phyloP scores from a whole-genome alignment of 2,797 vertebrate genomes.

The Alca torda region DNA sequence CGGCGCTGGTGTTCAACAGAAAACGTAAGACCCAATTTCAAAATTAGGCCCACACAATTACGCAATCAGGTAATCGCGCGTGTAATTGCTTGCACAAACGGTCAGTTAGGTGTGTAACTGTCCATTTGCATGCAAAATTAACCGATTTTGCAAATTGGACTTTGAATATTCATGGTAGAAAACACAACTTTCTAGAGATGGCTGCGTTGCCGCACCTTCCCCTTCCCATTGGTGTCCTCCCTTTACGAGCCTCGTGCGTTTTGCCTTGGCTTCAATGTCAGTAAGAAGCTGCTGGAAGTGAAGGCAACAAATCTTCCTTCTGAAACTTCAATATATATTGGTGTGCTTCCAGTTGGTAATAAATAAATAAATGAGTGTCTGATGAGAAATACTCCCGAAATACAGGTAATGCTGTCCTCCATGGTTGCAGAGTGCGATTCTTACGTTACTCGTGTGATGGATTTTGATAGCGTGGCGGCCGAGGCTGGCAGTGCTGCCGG shows the following conservation, averaged over 20 bases:
- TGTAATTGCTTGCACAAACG: conserved; percentile 56
- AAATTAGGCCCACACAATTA: conserved; percentile 28
- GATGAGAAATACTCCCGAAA: not conserved
- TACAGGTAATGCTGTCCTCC: not conserved
- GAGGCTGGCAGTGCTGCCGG: accelerated
- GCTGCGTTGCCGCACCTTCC: not conserved
- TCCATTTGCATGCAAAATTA: conserved; percentile 37
- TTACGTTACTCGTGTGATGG: accelerated
- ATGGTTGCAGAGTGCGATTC: accelerated
- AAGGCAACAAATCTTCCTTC: not conserved
- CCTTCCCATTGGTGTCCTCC: not conserved
- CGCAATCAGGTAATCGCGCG: not conserved
- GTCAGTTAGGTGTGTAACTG: conserved; percentile 52
- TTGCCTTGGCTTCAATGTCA: not conserved
- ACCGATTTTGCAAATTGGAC: not conserved
- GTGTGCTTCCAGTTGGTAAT: not conserved
- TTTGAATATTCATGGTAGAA: not conserved
- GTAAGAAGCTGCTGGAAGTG: not conserved
- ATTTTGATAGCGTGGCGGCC: accelerated
- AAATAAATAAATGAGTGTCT: not conserved
- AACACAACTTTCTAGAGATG: not conserved
- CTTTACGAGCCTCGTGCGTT: not conserved
- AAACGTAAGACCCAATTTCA: conserved; percentile 16
- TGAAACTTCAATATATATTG: accelerated
- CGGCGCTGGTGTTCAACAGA: not conserved